Base-by-base conservation (phyloP, 1,140 invertebrate species). In the Kradibia gibbosae region DNA sequence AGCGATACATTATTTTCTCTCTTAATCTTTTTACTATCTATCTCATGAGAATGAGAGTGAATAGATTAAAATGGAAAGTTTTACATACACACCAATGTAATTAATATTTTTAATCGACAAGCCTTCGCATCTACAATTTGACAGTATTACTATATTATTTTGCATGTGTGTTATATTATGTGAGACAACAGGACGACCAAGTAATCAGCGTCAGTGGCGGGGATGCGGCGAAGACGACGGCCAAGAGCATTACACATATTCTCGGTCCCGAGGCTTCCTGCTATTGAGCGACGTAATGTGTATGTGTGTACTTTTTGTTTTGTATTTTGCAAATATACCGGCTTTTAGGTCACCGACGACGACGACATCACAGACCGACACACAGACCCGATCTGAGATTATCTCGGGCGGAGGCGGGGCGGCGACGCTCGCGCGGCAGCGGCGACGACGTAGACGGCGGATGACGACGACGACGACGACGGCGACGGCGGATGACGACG, bases 181-280 rank as follows among this genome's bases (percentile, higher is more conserved):
- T 65, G 73, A 70, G 65, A 70, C 48, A 78, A 53, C 62, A 78
- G 62, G 65, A 78, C 65, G 76, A 79, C 36, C 31, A 79, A 25
- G 62, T 67, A 22, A 28, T 45, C 57, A 65, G 60, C 45, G 65
- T 42, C 34, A 72, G 50, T 31, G 25, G 22, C 70, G 45, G 70
- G 5, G 60, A 45, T 36, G 39, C 74, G 74, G 60, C 74, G 73
- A 75, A 17, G 60, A 80, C 72, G 67, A 81, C 39, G 79, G 50
- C 53, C 53, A 74, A 78, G 87, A 89, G 88, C 22, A 45, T 36
- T 48, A 80, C 78, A 74, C 71, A 80, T 45, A 34, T 86, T 89
- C 88, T 88, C 89, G 88, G 87, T 90, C 86, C 88, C 90, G 90
- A 90, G 90, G 89, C 89, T 90, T 90, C 89, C 89, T 90, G 90